Percentiles rank a stretch among this genome's conserved stretches.
These are phyloP conservation scores for Xylocopa sonorina DNA, from an alignment of 1,140 invertebrate species.

Conservation along the genomic window DNA sequence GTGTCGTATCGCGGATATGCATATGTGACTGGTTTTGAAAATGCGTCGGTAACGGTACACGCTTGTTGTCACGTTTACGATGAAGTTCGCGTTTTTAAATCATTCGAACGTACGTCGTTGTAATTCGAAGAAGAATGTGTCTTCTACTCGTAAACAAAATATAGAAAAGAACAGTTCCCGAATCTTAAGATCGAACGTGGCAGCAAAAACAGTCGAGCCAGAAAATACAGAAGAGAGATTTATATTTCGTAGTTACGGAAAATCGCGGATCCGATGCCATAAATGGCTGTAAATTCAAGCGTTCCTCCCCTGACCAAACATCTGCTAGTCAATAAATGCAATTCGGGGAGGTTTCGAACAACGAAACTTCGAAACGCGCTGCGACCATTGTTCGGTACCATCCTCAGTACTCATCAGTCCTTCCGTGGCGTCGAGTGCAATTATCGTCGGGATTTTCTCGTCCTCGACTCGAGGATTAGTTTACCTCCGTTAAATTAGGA, in stretches of 20 bases:
- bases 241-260: not conserved
- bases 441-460: not conserved
- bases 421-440: not conserved
- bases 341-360: not conserved
- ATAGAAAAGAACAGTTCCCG: too few species aligned
- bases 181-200: too few species aligned
- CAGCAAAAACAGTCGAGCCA: too few species aligned
- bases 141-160: too few species aligned
- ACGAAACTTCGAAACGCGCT: not conserved
- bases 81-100: too few species aligned
- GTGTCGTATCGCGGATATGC: too few species aligned
- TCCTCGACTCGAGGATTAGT: not conserved
- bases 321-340: slow-evolving; percentile 2
- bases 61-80: not conserved
- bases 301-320: not conserved
- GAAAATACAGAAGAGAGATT: not conserved
- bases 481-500: not conserved
- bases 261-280: not conserved
- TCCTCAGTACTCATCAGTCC: not conserved
- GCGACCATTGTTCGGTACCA: not conserved
- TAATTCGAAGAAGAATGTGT: too few species aligned
- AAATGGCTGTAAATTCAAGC: slow-evolving; percentile 9
- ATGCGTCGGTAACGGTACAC: not conserved
- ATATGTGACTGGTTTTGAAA: not conserved
- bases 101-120: too few species aligned